Percentiles rank a stretch among this genome's conserved stretches.
These are phyloP conservation scores for Zaprionus lachaisei DNA, from an alignment of 1,140 invertebrate genomes.

Conservation along the genomic window DNA sequence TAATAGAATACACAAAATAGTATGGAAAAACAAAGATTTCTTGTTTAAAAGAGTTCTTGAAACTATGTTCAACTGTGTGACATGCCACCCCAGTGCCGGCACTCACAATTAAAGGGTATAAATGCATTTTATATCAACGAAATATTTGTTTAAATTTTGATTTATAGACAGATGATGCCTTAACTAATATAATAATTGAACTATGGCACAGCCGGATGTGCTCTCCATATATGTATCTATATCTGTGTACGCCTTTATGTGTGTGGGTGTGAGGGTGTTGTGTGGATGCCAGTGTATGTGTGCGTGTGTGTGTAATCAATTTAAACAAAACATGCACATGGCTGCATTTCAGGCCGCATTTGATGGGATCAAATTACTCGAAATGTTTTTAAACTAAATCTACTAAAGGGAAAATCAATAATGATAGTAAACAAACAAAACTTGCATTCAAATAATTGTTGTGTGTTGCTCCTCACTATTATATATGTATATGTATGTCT, in stretches of 20 bases:
- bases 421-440: neutral
- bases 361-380: slow-evolving; percentile 3
- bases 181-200: slow-evolving; percentile 20
- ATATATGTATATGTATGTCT: neutral
- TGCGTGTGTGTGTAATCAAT: slow-evolving; percentile 5
- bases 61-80: too few relatives aligned
- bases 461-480: neutral
- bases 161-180: slow-evolving; percentile 8
- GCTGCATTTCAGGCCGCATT: neutral
- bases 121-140: neutral
- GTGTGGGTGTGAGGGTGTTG: neutral
- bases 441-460: neutral
- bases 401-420: neutral
- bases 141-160: slow-evolving; percentile 11
- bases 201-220: neutral
- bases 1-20: too few relatives aligned
- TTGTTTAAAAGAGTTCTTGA: too few relatives aligned
- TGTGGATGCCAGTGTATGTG: slow-evolving; percentile 11
- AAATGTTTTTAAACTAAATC: neutral
- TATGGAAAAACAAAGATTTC: too few relatives aligned
- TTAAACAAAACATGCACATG: slow-evolving; percentile 7
- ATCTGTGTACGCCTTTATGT: slow-evolving; percentile 1
- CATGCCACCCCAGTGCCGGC: too few relatives aligned
- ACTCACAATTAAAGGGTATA: neutral
- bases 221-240: neutral